Evolutionary conservation across 1,140 invertebrate species (phyloP).

Genomic region (Pectinophora gossypiella): DNA sequence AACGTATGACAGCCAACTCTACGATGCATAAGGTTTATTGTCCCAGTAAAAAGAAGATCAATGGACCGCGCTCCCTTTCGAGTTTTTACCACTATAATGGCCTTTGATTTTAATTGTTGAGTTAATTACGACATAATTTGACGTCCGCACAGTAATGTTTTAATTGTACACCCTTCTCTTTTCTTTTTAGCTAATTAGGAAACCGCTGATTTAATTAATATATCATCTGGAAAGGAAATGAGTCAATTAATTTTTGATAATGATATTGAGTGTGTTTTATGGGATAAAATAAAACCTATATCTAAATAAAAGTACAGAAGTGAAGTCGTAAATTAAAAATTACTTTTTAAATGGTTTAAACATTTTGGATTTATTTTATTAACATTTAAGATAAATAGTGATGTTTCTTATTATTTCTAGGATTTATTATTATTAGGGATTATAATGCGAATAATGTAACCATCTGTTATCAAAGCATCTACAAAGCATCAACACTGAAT

Average conservation of each 20-base stretch:
- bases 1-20: no score
- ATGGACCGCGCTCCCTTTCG: constrained; percentile 33
- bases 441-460: no score
- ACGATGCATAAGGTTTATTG: no score
- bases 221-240: constrained; percentile 34
- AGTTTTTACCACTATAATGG: constrained; percentile 58
- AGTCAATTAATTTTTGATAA: constrained; percentile 27
- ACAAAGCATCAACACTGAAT: not conserved
- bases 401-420: no score
- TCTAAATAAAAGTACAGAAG: no score
- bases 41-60: constrained; percentile 43
- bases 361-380: no score
- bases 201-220: constrained; percentile 36
- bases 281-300: no score
- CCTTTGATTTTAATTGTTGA: constrained; percentile 57
- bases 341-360: no score
- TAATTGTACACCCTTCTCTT: constrained; percentile 57
- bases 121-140: constrained; percentile 65
- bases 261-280: no score
- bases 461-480: not conserved
- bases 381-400: no score
- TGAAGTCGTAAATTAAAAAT: no score
- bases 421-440: no score
- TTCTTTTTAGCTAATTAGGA: constrained; percentile 47
- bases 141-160: constrained; percentile 60